Evolutionary conservation across 2,888 invertebrate species (phyloP), one percentile per base, ranked within the genome.

Genomic region (Thyatira batis): DNA sequence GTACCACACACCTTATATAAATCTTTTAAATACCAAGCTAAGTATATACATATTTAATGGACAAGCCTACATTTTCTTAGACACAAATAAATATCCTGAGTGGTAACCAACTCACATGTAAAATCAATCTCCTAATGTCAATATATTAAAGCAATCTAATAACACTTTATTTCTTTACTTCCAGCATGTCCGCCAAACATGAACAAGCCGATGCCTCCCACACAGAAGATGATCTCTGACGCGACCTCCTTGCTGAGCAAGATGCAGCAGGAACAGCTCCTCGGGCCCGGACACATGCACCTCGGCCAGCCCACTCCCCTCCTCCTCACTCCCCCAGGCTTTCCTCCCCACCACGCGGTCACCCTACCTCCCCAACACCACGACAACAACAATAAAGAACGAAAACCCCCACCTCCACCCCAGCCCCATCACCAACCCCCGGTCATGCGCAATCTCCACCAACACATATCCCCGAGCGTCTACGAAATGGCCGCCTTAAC

Each of bases 401-500:
- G 93, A 56, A 93, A 93, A 60, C 93, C 93, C 11, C 85, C 85
- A 23, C 92, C 93, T 62, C 93, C 93, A 65, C 94, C 94, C 49
- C 83, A 74, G 45, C 95, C 91, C 17, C 95, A 94, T 75, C 95
- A 94, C 75, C 93, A 93, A 46, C 93, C 93, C 0, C 94, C 94
- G 17, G 93, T 94, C 1, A 93, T 97, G 92, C 93, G 97, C 30
- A 94, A 92, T 58, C 93, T 97, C 65, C 96, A 96, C 76, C 96
- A 96, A 63, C 96, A 97, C 76, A 96, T 97, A 89, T 97, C 97
- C 39, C 97, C 98, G n/a, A 98, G 98, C 71, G 98, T 98, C 13
- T 98, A 98, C 85, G 98, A 99, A 87, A 98, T 98, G 96, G 98
- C 98, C 0, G 98, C 98, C 3, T 93, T 98, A 45, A 98, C 98